Evolutionary conservation across 2,113 vertebrate genomes (phyloP).

Genomic region (Chlamydotis undulata): DNA sequence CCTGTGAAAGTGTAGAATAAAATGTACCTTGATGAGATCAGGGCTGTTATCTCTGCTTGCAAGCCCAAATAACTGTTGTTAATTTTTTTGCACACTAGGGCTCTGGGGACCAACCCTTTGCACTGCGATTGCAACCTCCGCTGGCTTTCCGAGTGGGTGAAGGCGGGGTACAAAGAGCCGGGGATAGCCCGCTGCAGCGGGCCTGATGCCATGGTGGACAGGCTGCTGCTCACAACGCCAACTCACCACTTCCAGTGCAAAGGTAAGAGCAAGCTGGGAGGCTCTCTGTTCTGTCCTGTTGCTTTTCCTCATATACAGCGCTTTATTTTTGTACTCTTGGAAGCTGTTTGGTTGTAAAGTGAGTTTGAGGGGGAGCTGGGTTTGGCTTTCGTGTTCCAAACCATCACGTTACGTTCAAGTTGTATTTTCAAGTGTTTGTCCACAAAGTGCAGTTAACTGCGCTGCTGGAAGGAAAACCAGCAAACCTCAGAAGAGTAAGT

Average conservation of each 20-base stretch:
- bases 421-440: background rate
- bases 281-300: background rate
- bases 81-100: constrained; percentile 70
- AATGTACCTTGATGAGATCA: accelerated
- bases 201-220: constrained; percentile 91
- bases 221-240: constrained; percentile 93
- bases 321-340: accelerated
- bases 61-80: background rate
- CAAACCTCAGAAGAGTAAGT: background rate
- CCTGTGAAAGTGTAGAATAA: background rate
- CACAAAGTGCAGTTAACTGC: background rate
- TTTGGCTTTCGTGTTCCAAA: background rate
- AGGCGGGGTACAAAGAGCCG: constrained; percentile 94
- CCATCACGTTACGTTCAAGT: accelerated
- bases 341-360: background rate
- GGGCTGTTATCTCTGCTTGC: background rate
- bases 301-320: background rate
- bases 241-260: constrained; percentile 94
- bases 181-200: constrained; percentile 96
- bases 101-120: constrained; percentile 93
- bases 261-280: constrained; percentile 72
- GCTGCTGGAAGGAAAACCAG: background rate
- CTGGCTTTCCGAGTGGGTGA: constrained; percentile 99
- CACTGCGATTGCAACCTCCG: constrained; percentile 94
- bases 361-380: accelerated